Evolutionary conservation across 2,113 vertebrate genomes (phyloP).

Genomic region (Parus major): DNA sequence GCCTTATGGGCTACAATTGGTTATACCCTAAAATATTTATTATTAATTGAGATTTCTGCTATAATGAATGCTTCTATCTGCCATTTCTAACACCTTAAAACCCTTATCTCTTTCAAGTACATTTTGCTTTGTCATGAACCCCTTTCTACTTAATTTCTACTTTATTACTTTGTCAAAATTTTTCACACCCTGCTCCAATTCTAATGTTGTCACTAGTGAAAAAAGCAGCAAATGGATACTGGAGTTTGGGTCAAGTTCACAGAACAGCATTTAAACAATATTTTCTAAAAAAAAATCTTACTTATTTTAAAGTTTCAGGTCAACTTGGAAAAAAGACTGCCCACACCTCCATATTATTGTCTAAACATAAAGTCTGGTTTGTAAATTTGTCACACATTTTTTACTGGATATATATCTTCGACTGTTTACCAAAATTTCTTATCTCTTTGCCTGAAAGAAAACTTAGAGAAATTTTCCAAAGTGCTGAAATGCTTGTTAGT

Average conservation of each 20-base stretch:
- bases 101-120: neutral
- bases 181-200: neutral
- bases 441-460: neutral
- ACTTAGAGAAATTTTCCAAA: neutral
- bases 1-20: neutral
- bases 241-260: neutral
- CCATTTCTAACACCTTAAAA: neutral
- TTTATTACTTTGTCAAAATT: neutral
- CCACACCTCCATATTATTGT: neutral
- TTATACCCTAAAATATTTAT: neutral
- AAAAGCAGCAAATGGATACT: neutral
- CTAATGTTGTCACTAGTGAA: neutral
- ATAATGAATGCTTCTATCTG: neutral
- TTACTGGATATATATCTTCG: neutral
- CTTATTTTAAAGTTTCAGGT: neutral
- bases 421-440: neutral
- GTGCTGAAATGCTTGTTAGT: neutral
- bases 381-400: neutral
- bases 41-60: neutral
- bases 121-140: neutral
- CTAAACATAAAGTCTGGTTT: neutral
- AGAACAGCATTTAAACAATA: neutral
- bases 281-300: neutral
- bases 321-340: neutral
- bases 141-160: neutral